Percentiles rank a stretch among this genome's conserved stretches.
These are phyloP conservation scores for Boleophthalmus pectinirostris DNA, from an alignment of 2,113 vertebrate species.

Conservation along the genomic window DNA sequence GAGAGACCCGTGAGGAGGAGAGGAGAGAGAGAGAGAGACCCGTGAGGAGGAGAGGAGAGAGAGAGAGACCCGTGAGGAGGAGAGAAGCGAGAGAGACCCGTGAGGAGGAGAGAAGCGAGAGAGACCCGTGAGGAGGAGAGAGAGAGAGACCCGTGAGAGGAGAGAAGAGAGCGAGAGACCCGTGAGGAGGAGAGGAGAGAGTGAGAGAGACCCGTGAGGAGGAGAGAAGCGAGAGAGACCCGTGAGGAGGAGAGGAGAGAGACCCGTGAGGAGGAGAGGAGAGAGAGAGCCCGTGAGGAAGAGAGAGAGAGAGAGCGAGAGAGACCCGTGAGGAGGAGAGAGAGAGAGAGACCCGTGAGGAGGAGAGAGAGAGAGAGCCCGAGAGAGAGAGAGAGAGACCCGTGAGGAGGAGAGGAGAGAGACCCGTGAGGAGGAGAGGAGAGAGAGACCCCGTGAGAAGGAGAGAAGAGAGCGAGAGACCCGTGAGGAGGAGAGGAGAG, in stretches of 20 bases:
- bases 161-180: no score
- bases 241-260: constrained; percentile 33
- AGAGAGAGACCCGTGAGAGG: constrained; percentile 46
- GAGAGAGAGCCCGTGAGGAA: no score
- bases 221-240: no score
- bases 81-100: constrained; percentile 42
- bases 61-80: no score
- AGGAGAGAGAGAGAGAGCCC: constrained; percentile 40
- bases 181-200: constrained; percentile 30
- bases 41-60: no score
- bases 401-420: constrained; percentile 33
- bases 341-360: no score
- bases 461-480: constrained; percentile 43
- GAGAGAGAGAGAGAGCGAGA: constrained; percentile 39
- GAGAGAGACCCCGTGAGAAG: no score
- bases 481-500: constrained; percentile 62
- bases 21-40: no score
- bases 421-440: constrained; percentile 20
- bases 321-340: no score
- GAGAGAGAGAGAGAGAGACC: neutral
- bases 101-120: no score
- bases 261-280: no score
- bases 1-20: constrained; percentile 56
- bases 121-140: no score
- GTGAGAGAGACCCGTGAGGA: constrained; percentile 41